Evolutionary conservation across 2,888 invertebrate species (phyloP), one percentile per base, ranked within the genome.

Genomic region (Apodemia mormo): DNA sequence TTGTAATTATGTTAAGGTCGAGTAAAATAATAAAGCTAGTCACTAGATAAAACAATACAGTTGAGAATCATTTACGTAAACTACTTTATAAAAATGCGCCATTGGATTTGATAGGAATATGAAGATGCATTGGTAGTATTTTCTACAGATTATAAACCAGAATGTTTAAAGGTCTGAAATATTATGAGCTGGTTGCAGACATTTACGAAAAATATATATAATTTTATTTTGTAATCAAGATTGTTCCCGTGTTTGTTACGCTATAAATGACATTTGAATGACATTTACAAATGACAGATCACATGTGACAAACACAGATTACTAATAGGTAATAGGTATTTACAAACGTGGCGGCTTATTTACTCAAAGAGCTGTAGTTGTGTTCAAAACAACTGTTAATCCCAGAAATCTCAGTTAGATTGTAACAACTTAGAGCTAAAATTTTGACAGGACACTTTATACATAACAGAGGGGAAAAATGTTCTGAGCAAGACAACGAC

Each of bases 1-100:
- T 61, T 14, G 61, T 33, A 61, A 66, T 67, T 72, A 70, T 69
- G 40, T 52, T 68, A 66, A 58, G 61, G 61, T 43, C 66, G 45
- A 70, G 68, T 54, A 71, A 71, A 74, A 69, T 71, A 67, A 43
- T 61, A 6, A 52, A 52, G 52, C 52, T 52, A 37, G 45, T 56
- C 69, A 70, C 66, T 71, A 56, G 58, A 58, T 58, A 58, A 58
- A 58, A 58, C 30, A 58, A 29, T 10, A 58, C 30, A 29, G 29
- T 58, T 5, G 29, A 58, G 12, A 58, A 58, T 30, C 58, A 58
- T 58, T 58, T 58, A 30, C 58, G 58, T 58, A 58, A 30, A 58
- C 29, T 58, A 58, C 30, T 30, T 58, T 30, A 58, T 12, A 58
- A 58, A 58, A 58, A 58, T 58, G 58, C 58, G 58, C 58, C 58